Evolutionary conservation across 2,888 invertebrate species (phyloP), one percentile per base, ranked within the genome.

Genomic region (Deilephila elpenor): DNA sequence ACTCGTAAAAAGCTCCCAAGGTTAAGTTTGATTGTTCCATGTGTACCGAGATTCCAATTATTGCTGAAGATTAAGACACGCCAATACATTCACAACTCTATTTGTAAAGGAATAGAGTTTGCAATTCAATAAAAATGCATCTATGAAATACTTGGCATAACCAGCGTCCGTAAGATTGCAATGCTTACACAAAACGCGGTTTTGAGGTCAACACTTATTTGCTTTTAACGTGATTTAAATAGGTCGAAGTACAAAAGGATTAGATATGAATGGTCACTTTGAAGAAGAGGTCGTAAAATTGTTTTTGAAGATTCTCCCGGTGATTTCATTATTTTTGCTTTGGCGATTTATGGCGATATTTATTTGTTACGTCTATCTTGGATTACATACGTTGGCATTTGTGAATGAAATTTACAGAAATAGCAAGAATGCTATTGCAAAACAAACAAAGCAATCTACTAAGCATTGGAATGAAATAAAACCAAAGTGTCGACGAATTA

Each of bases 11-110:
- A 79, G 83, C 80, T 88, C 75, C 83, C 91, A 92, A 93, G 92
- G 93, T 91, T 88, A 90, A 86, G 80, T 91, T 88, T 91, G 89
- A 92, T 91, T 92, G 91, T 92, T 91, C 80, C 81, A 82, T 84
- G 83, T 81, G 80, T 82, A 80, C 78, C 77, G 77, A 75, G 78
- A 74, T 79, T 77, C 76, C 80, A 83, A 83, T 82, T 83, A 81
- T 75, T 79, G 11, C 59, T 61, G 61, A 71, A 71, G 71, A 76
- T 77, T 71, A 79, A 75, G 75, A 78, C 25, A 73, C 19, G 37
- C 4, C 62, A 53, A 25, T 70, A 62, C 0, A 80, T 76, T 76
- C 11, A 59, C 71, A 71, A 78, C 78, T 72, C 71, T 82, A 76
- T 53, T n/a, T 14, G 6, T 0, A 5, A 70, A 8, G 32, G 0